These are phyloP conservation scores for Poecilia gillii DNA, from an alignment of 2,797 vertebrate species.

Conservation along the genomic window DNA sequence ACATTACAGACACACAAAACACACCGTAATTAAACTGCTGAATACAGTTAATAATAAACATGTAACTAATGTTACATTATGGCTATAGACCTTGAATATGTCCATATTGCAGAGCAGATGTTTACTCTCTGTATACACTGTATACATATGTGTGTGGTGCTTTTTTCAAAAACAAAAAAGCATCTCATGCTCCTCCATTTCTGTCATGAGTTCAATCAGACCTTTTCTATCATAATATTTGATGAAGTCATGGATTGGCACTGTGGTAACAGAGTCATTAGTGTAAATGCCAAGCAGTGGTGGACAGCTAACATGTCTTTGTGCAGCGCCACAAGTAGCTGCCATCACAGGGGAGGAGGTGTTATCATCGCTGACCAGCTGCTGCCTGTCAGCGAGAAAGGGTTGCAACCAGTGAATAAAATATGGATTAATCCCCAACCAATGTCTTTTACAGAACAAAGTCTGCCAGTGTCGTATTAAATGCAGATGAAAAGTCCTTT, in stretches of 20 bases:
- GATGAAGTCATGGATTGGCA: background rate
- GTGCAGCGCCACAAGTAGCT: background rate
- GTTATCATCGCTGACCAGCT: background rate
- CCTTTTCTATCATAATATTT: background rate
- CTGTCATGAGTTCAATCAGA: background rate
- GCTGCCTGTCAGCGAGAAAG: constrained; percentile 2
- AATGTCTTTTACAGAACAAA: background rate
- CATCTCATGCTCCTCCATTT: background rate
- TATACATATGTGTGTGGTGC: too few relatives aligned
- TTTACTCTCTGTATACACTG: too few relatives aligned
- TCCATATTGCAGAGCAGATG: too few relatives aligned
- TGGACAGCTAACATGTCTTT: background rate
- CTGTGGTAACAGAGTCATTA: constrained; percentile 4
- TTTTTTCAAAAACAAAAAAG: background rate
- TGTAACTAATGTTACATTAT: too few relatives aligned
- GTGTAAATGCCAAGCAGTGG: constrained; percentile 1
- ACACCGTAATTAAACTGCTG: background rate
- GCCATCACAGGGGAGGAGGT: constrained; percentile 2
- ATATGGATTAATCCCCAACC: background rate
- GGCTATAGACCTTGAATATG: too few relatives aligned
- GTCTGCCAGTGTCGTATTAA: background rate
- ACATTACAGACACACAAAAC: background rate
- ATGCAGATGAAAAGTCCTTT: background rate
- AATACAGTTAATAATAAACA: background rate
- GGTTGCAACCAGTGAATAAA: background rate